Conservation (phyloP, 2,888 invertebrate species). For the Bhutanitis thaidina region DNA sequence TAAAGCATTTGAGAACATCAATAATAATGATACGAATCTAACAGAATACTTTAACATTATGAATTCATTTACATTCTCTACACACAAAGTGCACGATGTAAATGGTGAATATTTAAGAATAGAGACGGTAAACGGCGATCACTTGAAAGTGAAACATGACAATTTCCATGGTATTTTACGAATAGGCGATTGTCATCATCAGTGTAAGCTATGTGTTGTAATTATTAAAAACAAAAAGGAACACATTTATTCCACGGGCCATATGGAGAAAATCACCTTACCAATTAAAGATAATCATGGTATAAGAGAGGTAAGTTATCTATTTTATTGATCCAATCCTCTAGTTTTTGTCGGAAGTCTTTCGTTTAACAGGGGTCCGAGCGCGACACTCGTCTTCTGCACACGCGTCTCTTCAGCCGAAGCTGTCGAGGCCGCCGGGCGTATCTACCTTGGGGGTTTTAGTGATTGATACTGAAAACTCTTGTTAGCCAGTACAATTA, state of each 20-base stretch:
- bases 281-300: conserved; percentile 8
- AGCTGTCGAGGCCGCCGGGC: too few relatives aligned
- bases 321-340: too few relatives aligned
- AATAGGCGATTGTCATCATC: background rate
- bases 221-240: background rate
- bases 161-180: conserved; percentile 7
- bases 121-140: background rate
- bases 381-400: too few relatives aligned
- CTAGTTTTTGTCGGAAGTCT: too few relatives aligned
- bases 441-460: too few relatives aligned
- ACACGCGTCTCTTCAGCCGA: too few relatives aligned
- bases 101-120: background rate
- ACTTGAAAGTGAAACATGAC: background rate
- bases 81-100: background rate
- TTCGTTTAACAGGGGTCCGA: too few relatives aligned
- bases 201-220: conserved; percentile 4
- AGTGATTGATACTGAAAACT: too few relatives aligned
- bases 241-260: background rate
- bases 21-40: background rate
- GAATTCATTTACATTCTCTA: background rate
- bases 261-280: background rate
- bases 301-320: conserved; percentile 7
- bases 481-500: too few relatives aligned
- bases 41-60: background rate
- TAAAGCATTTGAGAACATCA: too few relatives aligned